phyloP scores from a whole-genome alignment of 2,797 vertebrate genomes.

The Enteromius anoplus region DNA sequence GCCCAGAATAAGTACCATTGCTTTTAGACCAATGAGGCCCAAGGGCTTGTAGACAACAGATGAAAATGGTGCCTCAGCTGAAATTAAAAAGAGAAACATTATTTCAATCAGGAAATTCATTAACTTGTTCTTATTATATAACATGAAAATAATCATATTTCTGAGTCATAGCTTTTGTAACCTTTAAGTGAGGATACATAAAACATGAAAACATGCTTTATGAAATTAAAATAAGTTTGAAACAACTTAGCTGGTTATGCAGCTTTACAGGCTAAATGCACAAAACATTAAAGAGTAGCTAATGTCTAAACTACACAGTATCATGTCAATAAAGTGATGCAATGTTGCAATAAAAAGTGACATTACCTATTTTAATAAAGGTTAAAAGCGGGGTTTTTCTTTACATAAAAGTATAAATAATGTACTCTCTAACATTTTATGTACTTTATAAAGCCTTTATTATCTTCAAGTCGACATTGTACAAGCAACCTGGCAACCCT shows the following conservation, averaged over 20 bases:
- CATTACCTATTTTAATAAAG: not conserved
- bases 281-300: not conserved
- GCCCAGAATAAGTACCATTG: slow-evolving; percentile 98
- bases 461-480: not conserved
- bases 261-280: not conserved
- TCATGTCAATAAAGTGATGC: not conserved
- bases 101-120: slow-evolving; percentile 16
- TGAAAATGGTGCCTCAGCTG: slow-evolving; percentile 6
- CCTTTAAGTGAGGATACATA: not conserved
- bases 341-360: not conserved
- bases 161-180: not conserved
- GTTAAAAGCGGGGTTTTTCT: not conserved
- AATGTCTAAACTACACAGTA: not conserved
- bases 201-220: not conserved
- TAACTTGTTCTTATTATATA: not conserved
- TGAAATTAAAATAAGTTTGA: not conserved
- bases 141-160: not conserved
- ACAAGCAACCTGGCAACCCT: slow-evolving; percentile 37
- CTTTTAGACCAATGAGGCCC: slow-evolving; percentile 62
- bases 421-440: not conserved
- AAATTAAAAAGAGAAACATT: slow-evolving; percentile 6
- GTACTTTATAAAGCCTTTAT: not conserved
- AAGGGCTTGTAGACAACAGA: slow-evolving; percentile 39
- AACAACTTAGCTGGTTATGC: not conserved
- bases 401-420: not conserved